These are phyloP conservation scores for Sisyra nigra DNA, from an alignment of 2,888 invertebrate species.

Conservation along the genomic window DNA sequence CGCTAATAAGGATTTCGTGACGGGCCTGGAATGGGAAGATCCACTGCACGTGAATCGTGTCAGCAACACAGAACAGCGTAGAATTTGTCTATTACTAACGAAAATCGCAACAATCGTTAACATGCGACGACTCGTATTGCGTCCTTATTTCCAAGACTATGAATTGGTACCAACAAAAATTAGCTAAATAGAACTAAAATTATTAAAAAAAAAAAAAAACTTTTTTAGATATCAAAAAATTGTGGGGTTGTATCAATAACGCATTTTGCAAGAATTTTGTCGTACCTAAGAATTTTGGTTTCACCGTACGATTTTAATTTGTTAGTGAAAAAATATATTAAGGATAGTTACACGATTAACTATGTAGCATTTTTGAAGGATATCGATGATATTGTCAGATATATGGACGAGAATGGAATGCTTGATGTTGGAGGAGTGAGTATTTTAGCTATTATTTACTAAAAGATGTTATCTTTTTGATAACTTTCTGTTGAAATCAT, in stretches of 20 bases:
- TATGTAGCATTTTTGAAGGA: slow-evolving; percentile 58
- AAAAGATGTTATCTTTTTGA: no score
- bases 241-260: slow-evolving; percentile 58
- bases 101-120: slow-evolving; percentile 48
- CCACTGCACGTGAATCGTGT: slow-evolving; percentile 48
- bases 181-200: background rate
- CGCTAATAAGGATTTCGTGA: slow-evolving; percentile 29
- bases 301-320: slow-evolving; percentile 57
- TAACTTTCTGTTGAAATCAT: no score
- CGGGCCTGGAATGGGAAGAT: slow-evolving; percentile 51
- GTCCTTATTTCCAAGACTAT: slow-evolving; percentile 61
- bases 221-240: slow-evolving; percentile 49
- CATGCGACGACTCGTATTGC: slow-evolving; percentile 41
- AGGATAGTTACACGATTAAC: slow-evolving; percentile 60
- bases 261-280: slow-evolving; percentile 58
- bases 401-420: slow-evolving; percentile 34
- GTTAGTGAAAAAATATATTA: slow-evolving; percentile 56
- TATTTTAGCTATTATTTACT: no score
- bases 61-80: slow-evolving; percentile 46
- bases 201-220: background rate
- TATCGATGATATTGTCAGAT: slow-evolving; percentile 46
- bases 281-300: slow-evolving; percentile 50
- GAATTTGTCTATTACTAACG: slow-evolving; percentile 49
- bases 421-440: slow-evolving; percentile 38
- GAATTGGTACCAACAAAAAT: slow-evolving; percentile 33